Conservation (phyloP, 2,888 invertebrate genomes). For the Idaea biselata region DNA sequence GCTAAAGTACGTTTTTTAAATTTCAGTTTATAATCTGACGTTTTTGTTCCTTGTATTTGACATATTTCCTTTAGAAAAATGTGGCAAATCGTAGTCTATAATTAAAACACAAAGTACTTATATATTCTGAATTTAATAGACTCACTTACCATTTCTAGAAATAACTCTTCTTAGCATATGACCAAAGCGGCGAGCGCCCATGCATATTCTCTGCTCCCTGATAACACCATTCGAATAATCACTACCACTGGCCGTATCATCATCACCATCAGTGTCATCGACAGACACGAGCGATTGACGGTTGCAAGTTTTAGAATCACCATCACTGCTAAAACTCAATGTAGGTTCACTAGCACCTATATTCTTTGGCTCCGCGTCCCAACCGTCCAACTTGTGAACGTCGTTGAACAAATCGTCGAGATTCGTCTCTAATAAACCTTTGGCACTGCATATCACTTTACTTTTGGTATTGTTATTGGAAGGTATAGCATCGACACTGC, state of each 20-base stretch:
- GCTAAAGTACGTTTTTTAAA: slow-evolving; percentile 4
- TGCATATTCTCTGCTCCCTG: slow-evolving; percentile 67
- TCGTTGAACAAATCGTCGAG: slow-evolving; percentile 74
- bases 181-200: slow-evolving; percentile 72
- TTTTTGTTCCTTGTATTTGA: too few relatives aligned
- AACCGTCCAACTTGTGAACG: slow-evolving; percentile 54
- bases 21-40: too few relatives aligned
- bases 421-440: slow-evolving; percentile 79
- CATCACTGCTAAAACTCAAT: slow-evolving; percentile 54
- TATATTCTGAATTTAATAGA: slow-evolving; percentile 11
- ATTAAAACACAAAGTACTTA: too few relatives aligned
- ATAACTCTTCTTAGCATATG: slow-evolving; percentile 70
- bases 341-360: slow-evolving; percentile 73
- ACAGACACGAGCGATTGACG: slow-evolving; percentile 68
- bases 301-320: slow-evolving; percentile 46
- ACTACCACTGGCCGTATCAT: slow-evolving; percentile 66
- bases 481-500: slow-evolving; percentile 67
- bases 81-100: too few relatives aligned
- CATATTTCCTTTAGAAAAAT: too few relatives aligned
- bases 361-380: slow-evolving; percentile 62
- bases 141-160: slow-evolving; percentile 71
- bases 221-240: slow-evolving; percentile 68
- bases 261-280: slow-evolving; percentile 67
- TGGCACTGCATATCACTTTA: slow-evolving; percentile 79
- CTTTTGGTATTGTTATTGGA: slow-evolving; percentile 62